A percentile compares a stretch with the other conserved stretches of the same genome.
Conservation (phyloP, 1,140 invertebrate species). For the Papilio xuthus region DNA sequence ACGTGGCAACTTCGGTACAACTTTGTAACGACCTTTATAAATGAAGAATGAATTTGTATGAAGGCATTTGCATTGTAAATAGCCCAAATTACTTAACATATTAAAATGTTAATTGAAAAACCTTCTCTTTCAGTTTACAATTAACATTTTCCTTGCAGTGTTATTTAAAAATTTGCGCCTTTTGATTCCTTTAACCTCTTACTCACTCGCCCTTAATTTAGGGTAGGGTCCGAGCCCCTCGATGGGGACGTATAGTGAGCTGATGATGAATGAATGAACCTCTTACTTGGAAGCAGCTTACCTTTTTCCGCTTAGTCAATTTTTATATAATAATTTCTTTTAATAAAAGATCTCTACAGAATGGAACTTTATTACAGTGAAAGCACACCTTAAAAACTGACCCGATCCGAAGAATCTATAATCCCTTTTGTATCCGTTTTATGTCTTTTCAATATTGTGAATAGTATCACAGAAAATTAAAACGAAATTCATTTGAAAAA, state of each 20-base stretch:
- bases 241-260: too few species aligned
- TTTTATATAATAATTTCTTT: neutral
- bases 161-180: too few species aligned
- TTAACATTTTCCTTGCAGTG: neutral
- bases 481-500: neutral
- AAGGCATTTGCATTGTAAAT: constrained; percentile 19
- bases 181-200: too few species aligned
- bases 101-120: constrained; percentile 18
- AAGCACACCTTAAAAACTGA: neutral
- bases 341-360: neutral
- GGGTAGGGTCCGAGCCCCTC: too few species aligned
- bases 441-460: neutral
- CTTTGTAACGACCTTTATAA: constrained; percentile 23
- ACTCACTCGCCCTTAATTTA: too few species aligned
- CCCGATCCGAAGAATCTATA: neutral
- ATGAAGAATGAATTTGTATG: constrained; percentile 15
- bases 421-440: constrained; percentile 9
- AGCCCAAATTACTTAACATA: neutral
- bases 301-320: neutral
- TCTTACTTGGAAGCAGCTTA: neutral
- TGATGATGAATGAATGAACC: too few species aligned
- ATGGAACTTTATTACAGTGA: neutral
- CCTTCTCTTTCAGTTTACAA: neutral
- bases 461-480: neutral
- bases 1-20: constrained; percentile 8